Base-by-base conservation (phyloP, 2,888 invertebrate genomes). In the Campoletis raptor region DNA sequence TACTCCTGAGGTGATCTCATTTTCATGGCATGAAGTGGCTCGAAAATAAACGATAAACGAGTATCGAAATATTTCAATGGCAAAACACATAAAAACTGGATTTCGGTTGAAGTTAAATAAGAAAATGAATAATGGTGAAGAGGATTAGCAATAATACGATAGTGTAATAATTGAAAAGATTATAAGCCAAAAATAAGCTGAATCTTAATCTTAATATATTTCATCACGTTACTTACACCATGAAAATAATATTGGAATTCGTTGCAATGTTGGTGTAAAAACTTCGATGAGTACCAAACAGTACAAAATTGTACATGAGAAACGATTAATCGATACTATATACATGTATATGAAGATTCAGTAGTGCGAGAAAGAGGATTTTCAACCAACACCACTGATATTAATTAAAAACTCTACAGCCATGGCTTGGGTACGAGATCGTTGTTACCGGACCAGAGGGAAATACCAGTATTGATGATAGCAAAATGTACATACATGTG, bases 341-440 rank as follows among this genome's bases (percentile, higher is more conserved):
- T 36, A 48, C 52, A 52, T 52, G 67, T 21, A 69, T 21, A 69
- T 4, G 24, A 30, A 70, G 70, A 48, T 57, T n/a, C 37, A 12
- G 57, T 30, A 48, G 57, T 21, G 57, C 21, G 54, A 21, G 66
- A 42, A 48, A 66, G 61, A 48, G 45, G 45, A n/a, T 66, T 66
- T 64, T 66, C 66, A 21, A 45, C 36, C 66, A 52, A 66, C 66
- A 66, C n/a, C 45, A 74, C 79, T 57, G 83, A 86, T 83, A 83
- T 83, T 86, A 86, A 86, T 86, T 86, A 86, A 83, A 86, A 86
- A 83, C 74, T 74, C 76, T 45, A 85, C 72, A 73, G 73, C 57
- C 48, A 48, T 57, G 54, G 69, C 73, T 61, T 61, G 66, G 79
- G 69, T 74, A 45, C 36, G 64, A 48, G 40, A 12, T 79, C 67